Evolutionary conservation across 2,888 invertebrate genomes (phyloP), one percentile per base, ranked within the genome.

Genomic region (Drosophila birchii): DNA sequence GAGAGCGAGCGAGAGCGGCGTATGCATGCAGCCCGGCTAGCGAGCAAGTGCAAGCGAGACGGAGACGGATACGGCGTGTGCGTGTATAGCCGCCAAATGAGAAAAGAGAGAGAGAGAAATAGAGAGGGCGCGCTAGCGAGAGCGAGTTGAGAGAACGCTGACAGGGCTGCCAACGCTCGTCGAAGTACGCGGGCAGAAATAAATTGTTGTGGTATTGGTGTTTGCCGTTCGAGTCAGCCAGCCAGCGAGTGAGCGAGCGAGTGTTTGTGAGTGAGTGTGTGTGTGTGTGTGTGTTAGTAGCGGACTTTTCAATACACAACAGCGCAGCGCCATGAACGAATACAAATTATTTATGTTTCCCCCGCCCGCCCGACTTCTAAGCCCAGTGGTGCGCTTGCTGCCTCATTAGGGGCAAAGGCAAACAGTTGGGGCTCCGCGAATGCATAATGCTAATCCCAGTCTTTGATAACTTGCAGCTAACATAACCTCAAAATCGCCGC

Each of bases 401-500:
- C 34, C 26, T 47, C 64, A 43, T 34, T 29, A 41, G 39, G 32
- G 51, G 20, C 39, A 57, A 59, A 51, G 51, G 20, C 39, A 57
- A 59, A 45, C 36, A 18, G 41, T 41, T 43, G 38, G 61, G 29
- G 43, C 49, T 54, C 49, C 51, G 51, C 51, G 51, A 53, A 57
- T 70, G 56, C 45, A 66, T 53, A 69, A 60, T 60, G 71, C 55
- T 58, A 60, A 55, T 70, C 29, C 57, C 68, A 78, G 61, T 89
- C 61, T 84, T 84, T 76, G 75, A 58, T 68, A 81, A 86, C 75
- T 86, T 86, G 80, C 87, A 88, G 86, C 87, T 88, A 86, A 88
- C 87, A 88, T 86, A 86, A 88, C 86, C 87, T 88, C 87, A 88
- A 88, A 85, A 63, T 80, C 87, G 80, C 79, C 94, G 94, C 90